phyloP scores from a whole-genome alignment of 2,797 vertebrate genomes.

The Gila robusta region DNA sequence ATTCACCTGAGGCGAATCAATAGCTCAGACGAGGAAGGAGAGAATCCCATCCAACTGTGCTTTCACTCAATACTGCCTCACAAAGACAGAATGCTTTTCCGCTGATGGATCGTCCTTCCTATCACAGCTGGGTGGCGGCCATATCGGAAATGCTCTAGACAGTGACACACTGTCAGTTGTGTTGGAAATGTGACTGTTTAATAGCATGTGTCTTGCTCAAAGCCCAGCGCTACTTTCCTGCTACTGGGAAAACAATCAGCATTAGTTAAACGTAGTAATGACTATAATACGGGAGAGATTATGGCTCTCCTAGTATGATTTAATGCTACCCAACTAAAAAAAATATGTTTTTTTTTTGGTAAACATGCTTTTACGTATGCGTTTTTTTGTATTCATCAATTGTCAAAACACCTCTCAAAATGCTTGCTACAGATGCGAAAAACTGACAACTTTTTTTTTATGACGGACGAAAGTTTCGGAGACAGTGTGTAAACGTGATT shows the following conservation, averaged over 20 bases:
- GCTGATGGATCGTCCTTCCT: constrained; percentile 28
- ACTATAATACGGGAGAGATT: neutral
- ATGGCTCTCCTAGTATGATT: neutral
- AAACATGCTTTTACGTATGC: too few relatives aligned
- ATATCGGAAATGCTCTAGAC: constrained; percentile 27
- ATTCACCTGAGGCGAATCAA: constrained; percentile 42
- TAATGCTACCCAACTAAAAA: neutral
- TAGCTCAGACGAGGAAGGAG: constrained; percentile 21
- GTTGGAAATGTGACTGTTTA: constrained; percentile 7
- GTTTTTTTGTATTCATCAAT: too few relatives aligned
- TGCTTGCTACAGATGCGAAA: too few relatives aligned
- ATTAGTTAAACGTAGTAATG: neutral
- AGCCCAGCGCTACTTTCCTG: neutral
- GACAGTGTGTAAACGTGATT: too few relatives aligned
- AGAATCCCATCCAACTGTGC: constrained; percentile 25
- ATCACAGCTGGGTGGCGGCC: constrained; percentile 10
- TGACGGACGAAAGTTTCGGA: too few relatives aligned
- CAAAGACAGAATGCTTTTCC: constrained; percentile 23
- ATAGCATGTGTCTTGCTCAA: neutral
- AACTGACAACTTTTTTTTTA: too few relatives aligned
- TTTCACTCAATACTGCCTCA: constrained; percentile 37
- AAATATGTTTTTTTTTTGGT: neutral
- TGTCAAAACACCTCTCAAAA: too few relatives aligned
- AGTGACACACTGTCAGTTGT: constrained; percentile 31
- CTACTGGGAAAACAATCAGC: neutral